phyloP scores from a whole-genome alignment of 1,140 invertebrate genomes.

The Riptortus pedestris region DNA sequence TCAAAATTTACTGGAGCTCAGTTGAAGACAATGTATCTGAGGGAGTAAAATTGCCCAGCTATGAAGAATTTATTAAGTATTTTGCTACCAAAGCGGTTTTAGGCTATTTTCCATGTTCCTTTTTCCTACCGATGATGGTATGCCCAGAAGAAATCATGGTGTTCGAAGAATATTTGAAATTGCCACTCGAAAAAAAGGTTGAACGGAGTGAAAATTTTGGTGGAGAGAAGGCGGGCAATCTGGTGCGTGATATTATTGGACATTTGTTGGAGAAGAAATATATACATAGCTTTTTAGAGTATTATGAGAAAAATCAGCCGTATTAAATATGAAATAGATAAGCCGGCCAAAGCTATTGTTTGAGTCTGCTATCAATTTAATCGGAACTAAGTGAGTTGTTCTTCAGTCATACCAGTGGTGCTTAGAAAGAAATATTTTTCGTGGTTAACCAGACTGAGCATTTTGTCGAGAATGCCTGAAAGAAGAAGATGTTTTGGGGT shows the following conservation, averaged over 20 bases:
- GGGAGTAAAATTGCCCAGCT: not conserved
- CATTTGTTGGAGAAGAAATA: not conserved
- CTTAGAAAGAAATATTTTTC: too few species aligned
- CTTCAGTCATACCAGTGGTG: too few species aligned
- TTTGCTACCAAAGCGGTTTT: not conserved
- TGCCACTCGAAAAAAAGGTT: not conserved
- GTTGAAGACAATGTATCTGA: slow-evolving; percentile 17
- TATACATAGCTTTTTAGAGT: not conserved
- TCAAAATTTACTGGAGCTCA: slow-evolving; percentile 35
- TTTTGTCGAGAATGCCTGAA: too few species aligned
- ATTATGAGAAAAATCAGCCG: too few species aligned
- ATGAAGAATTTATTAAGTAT: not conserved
- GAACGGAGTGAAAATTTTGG: not conserved
- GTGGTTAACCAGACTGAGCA: too few species aligned
- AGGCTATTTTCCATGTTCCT: not conserved
- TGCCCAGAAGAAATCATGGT: not conserved
- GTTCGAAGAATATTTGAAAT: too few species aligned
- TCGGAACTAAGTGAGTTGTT: too few species aligned
- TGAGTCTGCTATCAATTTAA: too few species aligned
- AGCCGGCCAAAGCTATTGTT: too few species aligned
- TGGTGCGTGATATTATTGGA: not conserved
- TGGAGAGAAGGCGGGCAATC: not conserved
- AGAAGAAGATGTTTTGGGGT: too few species aligned
- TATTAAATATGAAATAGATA: too few species aligned
- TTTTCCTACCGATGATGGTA: not conserved